These are phyloP conservation scores for Calephelis virginiensis DNA, from an alignment of 1,140 invertebrate species.

Conservation along the genomic window DNA sequence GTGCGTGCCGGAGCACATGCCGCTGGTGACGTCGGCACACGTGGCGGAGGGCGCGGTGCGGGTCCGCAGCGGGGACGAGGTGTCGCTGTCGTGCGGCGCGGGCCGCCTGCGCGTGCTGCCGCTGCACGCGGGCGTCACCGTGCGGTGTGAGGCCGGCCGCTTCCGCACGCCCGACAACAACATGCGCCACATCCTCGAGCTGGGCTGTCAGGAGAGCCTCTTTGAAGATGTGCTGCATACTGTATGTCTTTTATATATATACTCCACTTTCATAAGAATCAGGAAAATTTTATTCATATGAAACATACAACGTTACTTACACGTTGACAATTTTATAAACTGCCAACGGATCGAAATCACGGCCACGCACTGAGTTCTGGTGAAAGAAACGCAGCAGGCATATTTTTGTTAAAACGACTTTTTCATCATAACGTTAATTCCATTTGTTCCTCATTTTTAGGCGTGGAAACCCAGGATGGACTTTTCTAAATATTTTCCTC, in stretches of 20 bases:
- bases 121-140: conserved; percentile 37
- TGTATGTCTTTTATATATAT: conserved; percentile 26
- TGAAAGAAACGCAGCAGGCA: no score
- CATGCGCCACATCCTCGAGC: conserved; percentile 51
- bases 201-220: conserved; percentile 67
- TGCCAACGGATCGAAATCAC: no score
- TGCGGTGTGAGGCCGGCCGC: conserved; percentile 52
- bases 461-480: no score
- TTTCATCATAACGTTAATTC: no score
- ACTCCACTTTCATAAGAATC: no score
- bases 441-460: no score
- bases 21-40: conserved; percentile 61
- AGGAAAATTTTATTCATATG: no score
- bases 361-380: no score
- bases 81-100: conserved; percentile 55
- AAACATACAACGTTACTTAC: no score
- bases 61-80: conserved; percentile 46
- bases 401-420: no score
- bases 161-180: conserved; percentile 40
- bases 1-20: conserved; percentile 68
- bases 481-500: no score
- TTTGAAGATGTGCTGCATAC: conserved; percentile 67
- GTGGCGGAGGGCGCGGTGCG: conserved; percentile 42
- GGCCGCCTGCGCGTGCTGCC: conserved; percentile 57
- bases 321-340: no score